These are phyloP conservation scores for Caenorhabditis auriculariae DNA, from an alignment of 2,888 invertebrate species.

Conservation along the genomic window DNA sequence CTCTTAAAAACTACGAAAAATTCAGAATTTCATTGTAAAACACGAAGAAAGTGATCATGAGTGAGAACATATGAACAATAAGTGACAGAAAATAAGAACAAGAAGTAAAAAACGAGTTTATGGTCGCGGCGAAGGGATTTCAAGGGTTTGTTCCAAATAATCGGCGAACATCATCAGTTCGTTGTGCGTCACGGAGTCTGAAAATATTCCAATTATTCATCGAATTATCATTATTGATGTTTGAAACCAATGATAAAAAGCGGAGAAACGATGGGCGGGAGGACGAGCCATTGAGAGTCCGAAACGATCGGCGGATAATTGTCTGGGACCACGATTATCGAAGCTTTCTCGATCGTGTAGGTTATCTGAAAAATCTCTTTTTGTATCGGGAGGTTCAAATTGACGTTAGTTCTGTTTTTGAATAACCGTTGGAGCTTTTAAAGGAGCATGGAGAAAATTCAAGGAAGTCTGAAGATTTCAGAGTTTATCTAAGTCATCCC, in stretches of 20 bases:
- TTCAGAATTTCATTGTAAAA: too few species aligned
- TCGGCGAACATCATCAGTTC: neutral
- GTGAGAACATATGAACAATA: too few species aligned
- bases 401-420: too few species aligned
- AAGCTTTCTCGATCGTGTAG: neutral
- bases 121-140: neutral
- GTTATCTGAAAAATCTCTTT: neutral
- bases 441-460: too few species aligned
- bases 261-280: neutral
- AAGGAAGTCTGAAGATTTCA: too few species aligned
- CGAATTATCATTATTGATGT: neutral
- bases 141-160: neutral
- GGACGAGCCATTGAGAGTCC: neutral
- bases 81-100: too few species aligned
- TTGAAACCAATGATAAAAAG: neutral
- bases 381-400: neutral
- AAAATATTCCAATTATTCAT: neutral
- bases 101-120: too few species aligned
- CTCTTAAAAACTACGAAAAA: constrained; percentile 1
- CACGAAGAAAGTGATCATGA: too few species aligned
- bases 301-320: neutral
- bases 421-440: too few species aligned
- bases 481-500: too few species aligned
- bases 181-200: neutral
- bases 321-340: neutral